Conservation (phyloP, 2,888 invertebrate species). For the Cheilosia urbana region DNA sequence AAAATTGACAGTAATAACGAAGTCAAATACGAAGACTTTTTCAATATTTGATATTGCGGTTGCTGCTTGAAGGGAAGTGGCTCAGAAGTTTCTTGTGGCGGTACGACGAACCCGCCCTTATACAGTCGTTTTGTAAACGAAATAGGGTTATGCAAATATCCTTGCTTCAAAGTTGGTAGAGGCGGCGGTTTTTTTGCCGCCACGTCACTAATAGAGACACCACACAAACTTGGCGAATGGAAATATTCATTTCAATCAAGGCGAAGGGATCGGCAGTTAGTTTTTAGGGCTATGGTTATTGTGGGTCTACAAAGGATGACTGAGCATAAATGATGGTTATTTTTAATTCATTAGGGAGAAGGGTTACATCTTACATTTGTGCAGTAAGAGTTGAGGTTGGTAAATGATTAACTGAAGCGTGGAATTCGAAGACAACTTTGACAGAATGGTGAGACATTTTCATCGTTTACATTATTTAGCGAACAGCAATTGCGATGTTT, state of each 20-base stretch:
- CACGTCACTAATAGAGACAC: slow-evolving; percentile 4
- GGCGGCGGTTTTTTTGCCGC: not conserved
- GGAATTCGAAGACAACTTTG: too few species aligned
- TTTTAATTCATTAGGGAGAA: too few species aligned
- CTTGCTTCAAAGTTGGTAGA: not conserved
- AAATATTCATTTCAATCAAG: not conserved
- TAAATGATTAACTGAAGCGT: too few species aligned
- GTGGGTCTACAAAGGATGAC: too few species aligned
- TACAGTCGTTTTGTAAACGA: not conserved
- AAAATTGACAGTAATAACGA: slow-evolving; percentile 53
- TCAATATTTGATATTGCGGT: slow-evolving; percentile 67
- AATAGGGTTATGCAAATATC: slow-evolving; percentile 4
- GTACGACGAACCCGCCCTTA: not conserved
- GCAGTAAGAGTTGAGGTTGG: too few species aligned
- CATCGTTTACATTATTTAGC: too few species aligned
- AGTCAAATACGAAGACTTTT: slow-evolving; percentile 59
- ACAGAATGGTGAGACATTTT: too few species aligned
- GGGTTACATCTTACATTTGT: too few species aligned
- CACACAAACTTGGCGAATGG: not conserved
- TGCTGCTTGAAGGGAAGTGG: slow-evolving; percentile 51
- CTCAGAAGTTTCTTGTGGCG: not conserved
- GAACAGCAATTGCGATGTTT: too few species aligned
- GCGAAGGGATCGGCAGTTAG: not conserved
- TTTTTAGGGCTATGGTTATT: too few species aligned
- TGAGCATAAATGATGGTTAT: too few species aligned